phyloP scores from a whole-genome alignment of 2,113 vertebrate species.

The Vulpes vulpes region DNA sequence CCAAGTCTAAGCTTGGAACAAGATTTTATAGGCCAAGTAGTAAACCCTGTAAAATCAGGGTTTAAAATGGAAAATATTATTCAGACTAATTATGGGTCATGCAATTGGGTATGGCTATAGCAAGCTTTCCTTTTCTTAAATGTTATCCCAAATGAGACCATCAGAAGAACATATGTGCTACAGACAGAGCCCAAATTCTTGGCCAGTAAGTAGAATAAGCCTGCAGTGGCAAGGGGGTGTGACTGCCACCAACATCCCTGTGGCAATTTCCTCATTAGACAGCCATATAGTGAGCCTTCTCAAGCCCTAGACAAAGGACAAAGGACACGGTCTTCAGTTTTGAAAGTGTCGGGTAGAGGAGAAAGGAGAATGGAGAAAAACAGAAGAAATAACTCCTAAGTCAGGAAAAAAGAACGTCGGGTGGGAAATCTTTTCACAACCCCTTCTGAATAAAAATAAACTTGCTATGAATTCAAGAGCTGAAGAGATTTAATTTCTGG shows the following conservation, averaged over 20 bases:
- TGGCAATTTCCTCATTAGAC: slow-evolving; percentile 47
- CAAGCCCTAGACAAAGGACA: not conserved
- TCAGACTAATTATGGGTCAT: slow-evolving; percentile 79
- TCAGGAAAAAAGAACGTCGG: not conserved
- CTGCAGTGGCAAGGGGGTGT: not conserved
- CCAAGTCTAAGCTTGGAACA: slow-evolving; percentile 75
- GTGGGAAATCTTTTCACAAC: slow-evolving; percentile 54
- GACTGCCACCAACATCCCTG: not conserved
- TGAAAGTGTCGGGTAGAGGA: not conserved
- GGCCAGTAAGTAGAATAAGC: slow-evolving; percentile 25
- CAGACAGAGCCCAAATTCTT: slow-evolving; percentile 27
- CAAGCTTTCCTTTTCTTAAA: slow-evolving; percentile 72
- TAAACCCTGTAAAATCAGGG: slow-evolving; percentile 76
- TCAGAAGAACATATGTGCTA: slow-evolving; percentile 60
- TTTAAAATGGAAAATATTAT: slow-evolving; percentile 85
- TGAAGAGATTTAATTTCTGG: slow-evolving; percentile 62
- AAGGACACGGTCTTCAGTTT: not conserved
- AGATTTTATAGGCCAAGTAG: slow-evolving; percentile 78
- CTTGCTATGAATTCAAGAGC: slow-evolving; percentile 57
- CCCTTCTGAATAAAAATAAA: slow-evolving; percentile 65
- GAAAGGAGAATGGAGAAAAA: not conserved
- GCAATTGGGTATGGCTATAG: slow-evolving; percentile 60
- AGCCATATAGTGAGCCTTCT: not conserved
- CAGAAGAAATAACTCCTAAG: slow-evolving; percentile 30
- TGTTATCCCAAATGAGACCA: slow-evolving; percentile 62